Conservation (phyloP, 2,888 invertebrate species). For the Micropterix aruncella region DNA sequence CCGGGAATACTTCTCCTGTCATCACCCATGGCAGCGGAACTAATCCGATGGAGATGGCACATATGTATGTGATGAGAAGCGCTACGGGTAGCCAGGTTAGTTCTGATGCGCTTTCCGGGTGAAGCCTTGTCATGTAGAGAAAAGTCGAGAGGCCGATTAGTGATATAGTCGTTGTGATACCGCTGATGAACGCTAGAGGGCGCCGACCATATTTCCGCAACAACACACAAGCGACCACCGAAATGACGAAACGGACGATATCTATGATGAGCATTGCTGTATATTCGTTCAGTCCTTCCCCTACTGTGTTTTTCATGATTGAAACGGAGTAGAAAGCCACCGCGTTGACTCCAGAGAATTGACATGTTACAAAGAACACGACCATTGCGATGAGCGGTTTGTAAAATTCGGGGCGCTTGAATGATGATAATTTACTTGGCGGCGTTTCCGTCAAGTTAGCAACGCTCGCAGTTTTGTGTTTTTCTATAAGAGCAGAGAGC, state of each 20-base stretch:
- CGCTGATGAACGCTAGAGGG: constrained; percentile 48
- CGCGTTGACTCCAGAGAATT: constrained; percentile 58
- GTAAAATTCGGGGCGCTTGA: constrained; percentile 35
- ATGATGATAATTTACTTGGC: constrained; percentile 23
- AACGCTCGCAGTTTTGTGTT: constrained; percentile 22
- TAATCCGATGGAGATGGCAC: constrained; percentile 44
- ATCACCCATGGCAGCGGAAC: constrained; percentile 61
- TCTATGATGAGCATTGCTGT: constrained; percentile 52
- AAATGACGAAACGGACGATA: constrained; percentile 43
- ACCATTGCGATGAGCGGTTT: constrained; percentile 47
- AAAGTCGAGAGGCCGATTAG: constrained; percentile 40
- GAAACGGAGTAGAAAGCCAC: constrained; percentile 58
- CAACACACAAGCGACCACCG: constrained; percentile 45
- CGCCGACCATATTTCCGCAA: constrained; percentile 47
- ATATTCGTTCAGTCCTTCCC: constrained; percentile 47
- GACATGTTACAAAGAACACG: constrained; percentile 49
- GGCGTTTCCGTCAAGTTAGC: constrained; percentile 16
- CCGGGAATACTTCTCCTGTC: constrained; percentile 59
- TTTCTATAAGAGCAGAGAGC: constrained; percentile 31
- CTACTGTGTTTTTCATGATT: constrained; percentile 42
- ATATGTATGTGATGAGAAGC: constrained; percentile 40
- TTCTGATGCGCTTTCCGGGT: constrained; percentile 19
- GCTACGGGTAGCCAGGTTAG: constrained; percentile 36
- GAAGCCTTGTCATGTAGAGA: constrained; percentile 20
- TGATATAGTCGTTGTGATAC: constrained; percentile 43